These are phyloP conservation scores for Oreonectes daqikongensis DNA, from an alignment of 2,797 vertebrate species.

Conservation along the genomic window DNA sequence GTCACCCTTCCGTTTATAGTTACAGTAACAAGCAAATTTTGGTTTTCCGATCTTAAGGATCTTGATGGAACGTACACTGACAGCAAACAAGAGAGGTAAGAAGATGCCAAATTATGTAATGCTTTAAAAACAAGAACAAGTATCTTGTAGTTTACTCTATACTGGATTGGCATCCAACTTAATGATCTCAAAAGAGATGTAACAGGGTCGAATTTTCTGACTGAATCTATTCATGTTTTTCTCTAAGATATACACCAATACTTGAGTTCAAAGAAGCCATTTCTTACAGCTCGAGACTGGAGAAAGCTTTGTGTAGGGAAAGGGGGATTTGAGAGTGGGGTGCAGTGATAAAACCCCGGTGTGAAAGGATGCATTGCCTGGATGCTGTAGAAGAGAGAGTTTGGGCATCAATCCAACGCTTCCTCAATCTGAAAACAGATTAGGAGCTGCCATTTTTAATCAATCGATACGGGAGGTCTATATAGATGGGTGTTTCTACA, in stretches of 20 bases:
- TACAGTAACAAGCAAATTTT: no score
- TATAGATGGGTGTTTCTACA: not conserved
- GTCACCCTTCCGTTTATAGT: no score
- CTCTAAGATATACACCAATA: constrained; percentile 61
- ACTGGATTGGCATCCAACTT: no score
- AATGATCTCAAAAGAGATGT: no score
- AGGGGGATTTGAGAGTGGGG: constrained; percentile 49
- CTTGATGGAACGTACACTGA: no score
- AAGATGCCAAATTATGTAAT: no score
- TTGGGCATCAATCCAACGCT: not conserved
- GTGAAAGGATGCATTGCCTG: constrained; percentile 65
- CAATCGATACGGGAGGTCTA: not conserved
- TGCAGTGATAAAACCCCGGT: constrained; percentile 64
- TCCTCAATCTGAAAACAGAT: constrained; percentile 34
- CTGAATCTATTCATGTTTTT: constrained; percentile 60
- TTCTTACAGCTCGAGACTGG: constrained; percentile 68
- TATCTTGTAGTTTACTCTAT: no score
- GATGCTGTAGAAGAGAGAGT: constrained; percentile 53
- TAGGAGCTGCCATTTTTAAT: constrained; percentile 11
- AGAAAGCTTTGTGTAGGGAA: constrained; percentile 57
- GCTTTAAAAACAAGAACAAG: no score
- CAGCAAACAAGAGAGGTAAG: no score
- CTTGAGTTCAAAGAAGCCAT: constrained; percentile 63
- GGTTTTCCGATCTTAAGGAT: no score
- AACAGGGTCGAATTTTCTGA: no score